Base-by-base conservation (phyloP, 2,113 vertebrate genomes). In the Orycteropus afer region DNA sequence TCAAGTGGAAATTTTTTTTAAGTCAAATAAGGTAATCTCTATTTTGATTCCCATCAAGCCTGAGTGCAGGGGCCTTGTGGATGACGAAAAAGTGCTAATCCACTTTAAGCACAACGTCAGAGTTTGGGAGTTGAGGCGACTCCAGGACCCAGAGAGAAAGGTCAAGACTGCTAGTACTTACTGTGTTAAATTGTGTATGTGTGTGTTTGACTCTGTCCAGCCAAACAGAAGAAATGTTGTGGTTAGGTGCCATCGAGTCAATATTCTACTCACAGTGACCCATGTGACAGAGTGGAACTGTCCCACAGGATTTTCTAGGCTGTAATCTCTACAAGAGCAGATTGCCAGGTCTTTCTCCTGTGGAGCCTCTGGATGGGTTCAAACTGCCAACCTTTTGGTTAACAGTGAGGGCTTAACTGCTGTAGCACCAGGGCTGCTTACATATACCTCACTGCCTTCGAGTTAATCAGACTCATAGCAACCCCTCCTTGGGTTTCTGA, bases 1-100 rank as follows among this genome's bases (percentile, higher is more conserved):
- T 87, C 93, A 90, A 97, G 92, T 88, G 85, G 93, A 96, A 94
- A 89, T 40, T 37, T 89, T 77, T 90, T 93, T 80, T 47, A 67
- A 95, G 95, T 97, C 96, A 97, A 97, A 97, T 96, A 97, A 97
- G 96, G 97, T 92, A 86, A 97, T 94, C 93, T 97, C 84, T 94
- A 18, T 77, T 95, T 95, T 95, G 92, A 96, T 91, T 93, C 88
- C 69, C 92, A 78, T 80, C 63, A 69, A 73, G 34, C 65, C 69
- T 6, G 13, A 86, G 79, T 1, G 12, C 47, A 4, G 78, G 80
- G 78, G 82, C 83, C 47, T 71, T 14, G 49, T 25, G 61, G 94
- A 79, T 47, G 23, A 47, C 0, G 2, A 78, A 51, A n/a, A 69
- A 84, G 93, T 55, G 91, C 91, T 90, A 97, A 96, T 95, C 94